A percentile compares a stretch with the other conserved stretches of the same genome.
These are phyloP conservation scores for Oryzias sinensis DNA, from an alignment of 2,797 vertebrate genomes.

Conservation along the genomic window DNA sequence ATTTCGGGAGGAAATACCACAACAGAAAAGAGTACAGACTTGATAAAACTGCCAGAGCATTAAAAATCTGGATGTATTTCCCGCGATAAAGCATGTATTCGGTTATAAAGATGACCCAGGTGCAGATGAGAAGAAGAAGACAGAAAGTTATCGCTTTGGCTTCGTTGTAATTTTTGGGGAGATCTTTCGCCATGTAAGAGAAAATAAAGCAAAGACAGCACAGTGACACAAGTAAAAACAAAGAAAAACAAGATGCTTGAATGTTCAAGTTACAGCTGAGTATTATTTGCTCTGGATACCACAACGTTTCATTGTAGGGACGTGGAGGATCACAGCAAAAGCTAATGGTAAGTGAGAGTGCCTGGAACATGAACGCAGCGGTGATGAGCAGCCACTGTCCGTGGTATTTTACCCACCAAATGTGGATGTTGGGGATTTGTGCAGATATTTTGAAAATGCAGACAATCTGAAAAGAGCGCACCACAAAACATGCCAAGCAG, in stretches of 20 bases:
- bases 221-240: slow-evolving; percentile 21
- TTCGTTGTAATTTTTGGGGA: slow-evolving; percentile 88
- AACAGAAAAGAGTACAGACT: slow-evolving; percentile 75
- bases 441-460: slow-evolving; percentile 84
- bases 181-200: slow-evolving; percentile 86
- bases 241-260: slow-evolving; percentile 18
- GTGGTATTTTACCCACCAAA: slow-evolving; percentile 76
- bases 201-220: slow-evolving; percentile 76
- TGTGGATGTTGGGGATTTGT: slow-evolving; percentile 70
- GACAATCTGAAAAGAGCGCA: slow-evolving; percentile 85
- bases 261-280: slow-evolving; percentile 63
- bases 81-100: slow-evolving; percentile 34
- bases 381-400: slow-evolving; percentile 76
- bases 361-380: slow-evolving; percentile 55
- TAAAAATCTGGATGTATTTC: slow-evolving; percentile 8
- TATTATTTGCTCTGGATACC: slow-evolving; percentile 64
- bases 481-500: slow-evolving; percentile 81
- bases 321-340: slow-evolving; percentile 42
- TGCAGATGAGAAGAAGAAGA: slow-evolving; percentile 78
- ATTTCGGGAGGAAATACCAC: slow-evolving; percentile 84
- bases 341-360: slow-evolving; percentile 42
- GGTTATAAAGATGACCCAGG: slow-evolving; percentile 79
- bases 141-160: slow-evolving; percentile 86
- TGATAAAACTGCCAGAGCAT: slow-evolving; percentile 55
- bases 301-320: slow-evolving; percentile 60